A percentile compares a stretch with the other conserved stretches of the same genome.
These are phyloP conservation scores for Parus major DNA, from an alignment of 2,113 vertebrate species.

Conservation along the genomic window DNA sequence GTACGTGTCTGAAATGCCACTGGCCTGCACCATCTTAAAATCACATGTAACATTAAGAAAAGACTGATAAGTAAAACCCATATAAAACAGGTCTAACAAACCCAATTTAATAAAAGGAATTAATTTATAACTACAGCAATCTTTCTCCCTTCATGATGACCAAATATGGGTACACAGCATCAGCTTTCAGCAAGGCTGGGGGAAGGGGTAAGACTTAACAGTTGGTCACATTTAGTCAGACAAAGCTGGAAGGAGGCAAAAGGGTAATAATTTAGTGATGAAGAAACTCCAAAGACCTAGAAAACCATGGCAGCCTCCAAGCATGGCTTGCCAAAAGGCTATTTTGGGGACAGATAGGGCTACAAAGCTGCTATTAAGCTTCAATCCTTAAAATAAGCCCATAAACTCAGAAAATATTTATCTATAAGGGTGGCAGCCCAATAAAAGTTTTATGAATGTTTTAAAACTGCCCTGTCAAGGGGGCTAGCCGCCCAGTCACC, in stretches of 20 bases:
- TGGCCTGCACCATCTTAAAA: background rate
- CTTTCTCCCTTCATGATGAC: background rate
- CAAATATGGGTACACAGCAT: background rate
- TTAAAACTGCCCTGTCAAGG: conserved; percentile 71
- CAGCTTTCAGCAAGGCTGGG: background rate
- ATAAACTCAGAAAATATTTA: conserved; percentile 79
- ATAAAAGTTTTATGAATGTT: conserved; percentile 79
- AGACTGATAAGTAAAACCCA: background rate
- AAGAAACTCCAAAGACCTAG: conserved; percentile 45
- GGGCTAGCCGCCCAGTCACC: conserved; percentile 68
- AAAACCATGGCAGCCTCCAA: conserved; percentile 34
- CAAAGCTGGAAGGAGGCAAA: conserved; percentile 10
- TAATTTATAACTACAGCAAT: background rate
- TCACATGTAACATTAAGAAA: background rate
- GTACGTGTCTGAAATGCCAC: background rate
- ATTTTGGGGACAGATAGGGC: conserved; percentile 42
- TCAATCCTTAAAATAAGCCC: conserved; percentile 66
- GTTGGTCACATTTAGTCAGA: background rate
- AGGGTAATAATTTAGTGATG: conserved; percentile 43
- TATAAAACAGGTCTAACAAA: background rate
- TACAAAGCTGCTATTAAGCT: conserved; percentile 76
- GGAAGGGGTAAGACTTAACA: background rate
- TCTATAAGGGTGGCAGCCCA: conserved; percentile 78
- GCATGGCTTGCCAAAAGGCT: conserved; percentile 57
- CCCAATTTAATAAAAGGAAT: background rate